A percentile compares a stretch with the other conserved stretches of the same genome.
phyloP scores from a whole-genome alignment of 1,140 invertebrate genomes.

The Drosophila triauraria region DNA sequence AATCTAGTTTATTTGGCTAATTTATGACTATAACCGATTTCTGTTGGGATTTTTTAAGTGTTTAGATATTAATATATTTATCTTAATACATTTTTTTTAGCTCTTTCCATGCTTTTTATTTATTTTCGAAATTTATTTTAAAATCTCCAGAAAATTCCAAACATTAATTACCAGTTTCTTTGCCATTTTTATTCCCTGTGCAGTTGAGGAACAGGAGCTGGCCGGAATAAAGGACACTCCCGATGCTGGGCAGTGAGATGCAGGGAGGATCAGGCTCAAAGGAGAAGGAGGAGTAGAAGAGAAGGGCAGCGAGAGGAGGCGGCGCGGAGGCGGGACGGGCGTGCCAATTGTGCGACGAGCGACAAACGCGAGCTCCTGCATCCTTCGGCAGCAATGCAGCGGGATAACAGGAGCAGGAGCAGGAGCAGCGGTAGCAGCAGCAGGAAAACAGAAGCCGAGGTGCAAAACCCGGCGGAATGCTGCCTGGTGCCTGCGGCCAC shows the following conservation, averaged over 20 bases:
- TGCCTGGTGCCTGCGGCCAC: slow-evolving; percentile 58
- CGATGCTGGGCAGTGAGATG: slow-evolving; percentile 35
- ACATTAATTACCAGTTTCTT: neutral
- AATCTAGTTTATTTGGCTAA: too few relatives aligned
- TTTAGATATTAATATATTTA: too few relatives aligned
- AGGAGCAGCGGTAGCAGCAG: neutral
- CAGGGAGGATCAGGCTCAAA: slow-evolving; percentile 8
- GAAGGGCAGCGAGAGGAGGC: slow-evolving; percentile 42
- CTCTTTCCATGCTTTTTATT: too few relatives aligned
- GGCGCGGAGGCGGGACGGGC: slow-evolving; percentile 64
- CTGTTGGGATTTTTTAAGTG: too few relatives aligned
- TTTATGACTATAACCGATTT: too few relatives aligned
- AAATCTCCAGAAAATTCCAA: neutral
- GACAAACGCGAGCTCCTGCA: slow-evolving; percentile 45
- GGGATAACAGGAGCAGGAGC: slow-evolving; percentile 11
- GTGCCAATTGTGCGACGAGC: slow-evolving; percentile 63
- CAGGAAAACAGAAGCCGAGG: slow-evolving; percentile 37
- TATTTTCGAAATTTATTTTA: too few relatives aligned
- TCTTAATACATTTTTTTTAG: too few relatives aligned
- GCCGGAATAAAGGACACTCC: slow-evolving; percentile 54
- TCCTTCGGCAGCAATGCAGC: slow-evolving; percentile 24
- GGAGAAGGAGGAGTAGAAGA: neutral
- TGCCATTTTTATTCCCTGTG: neutral
- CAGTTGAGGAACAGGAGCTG: slow-evolving; percentile 10
- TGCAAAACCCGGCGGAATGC: slow-evolving; percentile 57